Conservation (phyloP, 2,113 vertebrate genomes). For the Scatophagus argus region DNA sequence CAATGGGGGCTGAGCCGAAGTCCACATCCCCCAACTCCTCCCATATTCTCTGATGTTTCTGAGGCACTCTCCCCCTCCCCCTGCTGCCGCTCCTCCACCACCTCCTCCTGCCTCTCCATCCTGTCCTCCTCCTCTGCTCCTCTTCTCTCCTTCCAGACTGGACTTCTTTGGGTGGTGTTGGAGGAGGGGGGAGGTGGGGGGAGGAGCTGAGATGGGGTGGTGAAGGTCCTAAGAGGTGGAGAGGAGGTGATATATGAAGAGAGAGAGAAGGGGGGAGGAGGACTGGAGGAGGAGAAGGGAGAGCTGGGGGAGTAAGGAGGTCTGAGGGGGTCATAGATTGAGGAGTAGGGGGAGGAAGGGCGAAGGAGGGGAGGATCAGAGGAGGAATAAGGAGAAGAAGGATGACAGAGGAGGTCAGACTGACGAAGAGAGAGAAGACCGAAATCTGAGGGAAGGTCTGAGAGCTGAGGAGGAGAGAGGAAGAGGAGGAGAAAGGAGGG, state of each 20-base stretch:
- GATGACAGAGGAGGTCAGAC: constrained; percentile 28
- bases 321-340: constrained; percentile 17
- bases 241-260: constrained; percentile 14
- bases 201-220: constrained; percentile 1
- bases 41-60: constrained; percentile 59
- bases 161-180: constrained; percentile 43
- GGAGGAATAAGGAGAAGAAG: constrained; percentile 46
- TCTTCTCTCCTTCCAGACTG: constrained; percentile 65
- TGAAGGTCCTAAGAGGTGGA: constrained; percentile 7
- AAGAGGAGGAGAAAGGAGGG: not conserved
- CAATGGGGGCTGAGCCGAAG: constrained; percentile 41
- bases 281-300: not conserved
- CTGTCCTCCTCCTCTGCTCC: constrained; percentile 7
- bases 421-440: constrained; percentile 42
- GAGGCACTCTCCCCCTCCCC: constrained; percentile 77
- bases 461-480: constrained; percentile 34
- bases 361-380: not conserved
- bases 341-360: constrained; percentile 16
- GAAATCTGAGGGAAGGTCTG: constrained; percentile 60
- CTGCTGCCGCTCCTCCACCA: constrained; percentile 74
- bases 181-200: not conserved
- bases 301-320: constrained; percentile 2
- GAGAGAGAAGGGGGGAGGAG: constrained; percentile 5
- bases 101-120: constrained; percentile 49
- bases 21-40: constrained; percentile 23